Percentiles rank a stretch among this genome's conserved stretches.
phyloP scores from a whole-genome alignment of 2,113 vertebrate species.

The Ciconia boyciana region DNA sequence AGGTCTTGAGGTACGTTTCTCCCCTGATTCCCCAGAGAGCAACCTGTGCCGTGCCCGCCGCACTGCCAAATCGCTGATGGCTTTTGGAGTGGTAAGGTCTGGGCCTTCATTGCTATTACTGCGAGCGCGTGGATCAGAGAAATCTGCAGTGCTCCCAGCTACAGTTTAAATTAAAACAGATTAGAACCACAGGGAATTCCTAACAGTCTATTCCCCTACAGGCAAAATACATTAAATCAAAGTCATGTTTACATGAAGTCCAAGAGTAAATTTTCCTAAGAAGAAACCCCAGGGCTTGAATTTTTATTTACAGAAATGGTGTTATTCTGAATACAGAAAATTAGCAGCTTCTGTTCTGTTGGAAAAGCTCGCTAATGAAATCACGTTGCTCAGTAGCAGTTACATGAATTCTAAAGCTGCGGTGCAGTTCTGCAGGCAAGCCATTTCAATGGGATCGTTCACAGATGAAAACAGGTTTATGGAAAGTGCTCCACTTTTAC shows the following conservation, averaged over 20 bases:
- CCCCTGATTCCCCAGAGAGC: conserved; percentile 88
- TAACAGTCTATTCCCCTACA: conserved; percentile 63
- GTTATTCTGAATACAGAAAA: conserved; percentile 40
- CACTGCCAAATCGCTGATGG: conserved; percentile 94
- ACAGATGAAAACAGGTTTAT: conserved; percentile 24
- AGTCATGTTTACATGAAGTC: conserved; percentile 69
- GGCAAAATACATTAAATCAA: conserved; percentile 66
- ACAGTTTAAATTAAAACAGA: conserved; percentile 68
- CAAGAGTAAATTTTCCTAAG: conserved; percentile 64
- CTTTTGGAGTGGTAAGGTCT: conserved; percentile 85
- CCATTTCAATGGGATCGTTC: conserved; percentile 1
- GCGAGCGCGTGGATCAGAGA: conserved; percentile 72
- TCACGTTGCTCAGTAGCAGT: conserved; percentile 2
- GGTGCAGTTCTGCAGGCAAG: background rate
- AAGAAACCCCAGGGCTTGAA: conserved; percentile 58
- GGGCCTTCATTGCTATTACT: conserved; percentile 64
- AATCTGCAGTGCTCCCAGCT: conserved; percentile 81
- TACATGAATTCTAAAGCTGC: background rate
- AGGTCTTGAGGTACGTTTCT: conserved; percentile 86
- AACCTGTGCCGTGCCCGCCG: conserved; percentile 92
- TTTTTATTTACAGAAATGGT: conserved; percentile 64
- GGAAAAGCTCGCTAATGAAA: conserved; percentile 37
- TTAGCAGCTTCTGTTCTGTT: conserved; percentile 28
- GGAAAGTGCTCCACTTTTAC: conserved; percentile 40
- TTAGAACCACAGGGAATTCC: conserved; percentile 70